phyloP scores from a whole-genome alignment of 1,140 invertebrate species.

The Lordiphosa clarofinis region DNA sequence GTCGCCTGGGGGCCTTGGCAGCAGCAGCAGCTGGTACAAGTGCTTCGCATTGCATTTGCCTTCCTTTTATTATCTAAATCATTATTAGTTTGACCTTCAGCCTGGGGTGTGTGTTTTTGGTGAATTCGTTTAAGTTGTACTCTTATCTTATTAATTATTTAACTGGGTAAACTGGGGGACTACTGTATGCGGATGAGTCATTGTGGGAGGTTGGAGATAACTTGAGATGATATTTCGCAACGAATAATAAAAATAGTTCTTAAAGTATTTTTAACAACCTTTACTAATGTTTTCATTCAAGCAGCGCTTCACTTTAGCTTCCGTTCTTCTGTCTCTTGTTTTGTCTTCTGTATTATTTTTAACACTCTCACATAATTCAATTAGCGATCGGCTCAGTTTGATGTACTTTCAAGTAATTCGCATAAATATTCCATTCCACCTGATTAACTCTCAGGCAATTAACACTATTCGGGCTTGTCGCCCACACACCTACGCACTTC shows the following conservation, averaged over 20 bases:
- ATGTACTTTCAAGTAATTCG: too few species aligned
- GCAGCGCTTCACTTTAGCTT: too few species aligned
- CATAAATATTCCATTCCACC: slow-evolving; percentile 63
- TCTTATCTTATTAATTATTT: slow-evolving; percentile 76
- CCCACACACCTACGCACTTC: slow-evolving; percentile 42
- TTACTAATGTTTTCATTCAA: too few species aligned
- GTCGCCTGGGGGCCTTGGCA: slow-evolving; percentile 10
- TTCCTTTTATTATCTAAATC: slow-evolving; percentile 67
- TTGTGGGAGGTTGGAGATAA: background rate
- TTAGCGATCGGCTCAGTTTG: too few species aligned
- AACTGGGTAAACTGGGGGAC: slow-evolving; percentile 20
- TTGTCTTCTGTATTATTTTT: too few species aligned
- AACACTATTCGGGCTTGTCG: slow-evolving; percentile 35
- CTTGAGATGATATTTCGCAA: too few species aligned
- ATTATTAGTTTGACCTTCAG: slow-evolving; percentile 77
- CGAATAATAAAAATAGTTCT: too few species aligned
- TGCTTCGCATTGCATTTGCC: slow-evolving; percentile 25
- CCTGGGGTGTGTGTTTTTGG: slow-evolving; percentile 41
- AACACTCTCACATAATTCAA: too few species aligned
- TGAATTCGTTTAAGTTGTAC: slow-evolving; percentile 18
- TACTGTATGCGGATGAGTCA: slow-evolving; percentile 68
- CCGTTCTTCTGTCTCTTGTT: too few species aligned
- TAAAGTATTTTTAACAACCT: too few species aligned
- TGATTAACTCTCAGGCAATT: slow-evolving; percentile 58
- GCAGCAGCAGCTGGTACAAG: slow-evolving; percentile 40